Conservation (phyloP, 2,113 vertebrate species). For the Raja brachyura region DNA sequence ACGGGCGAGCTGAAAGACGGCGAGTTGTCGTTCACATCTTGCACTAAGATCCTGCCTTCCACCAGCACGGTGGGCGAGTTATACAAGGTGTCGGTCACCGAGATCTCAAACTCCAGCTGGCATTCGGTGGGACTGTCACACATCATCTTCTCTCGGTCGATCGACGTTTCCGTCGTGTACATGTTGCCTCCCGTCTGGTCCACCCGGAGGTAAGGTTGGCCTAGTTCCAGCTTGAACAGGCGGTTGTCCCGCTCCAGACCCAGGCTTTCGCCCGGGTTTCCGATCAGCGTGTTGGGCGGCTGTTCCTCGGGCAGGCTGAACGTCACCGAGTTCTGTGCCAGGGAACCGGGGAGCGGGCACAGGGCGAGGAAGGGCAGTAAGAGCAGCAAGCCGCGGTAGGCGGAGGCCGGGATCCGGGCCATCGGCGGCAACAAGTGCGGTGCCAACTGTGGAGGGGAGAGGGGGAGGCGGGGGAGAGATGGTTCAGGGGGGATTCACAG, state of each 20-base stretch:
- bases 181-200: slow-evolving; percentile 92
- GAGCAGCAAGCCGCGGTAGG: too few species aligned
- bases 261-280: slow-evolving; percentile 80
- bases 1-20: slow-evolving; percentile 89
- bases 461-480: not conserved
- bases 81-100: slow-evolving; percentile 82
- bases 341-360: slow-evolving; percentile 51
- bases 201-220: slow-evolving; percentile 80
- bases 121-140: slow-evolving; percentile 81
- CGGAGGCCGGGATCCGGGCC: not conserved
- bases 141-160: slow-evolving; percentile 72
- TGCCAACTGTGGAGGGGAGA: not conserved
- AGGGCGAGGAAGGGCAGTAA: slow-evolving; percentile 42
- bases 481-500: not conserved
- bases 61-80: slow-evolving; percentile 75
- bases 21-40: slow-evolving; percentile 95
- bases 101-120: slow-evolving; percentile 90
- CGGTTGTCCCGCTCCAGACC: slow-evolving; percentile 84
- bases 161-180: slow-evolving; percentile 87
- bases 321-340: slow-evolving; percentile 54
- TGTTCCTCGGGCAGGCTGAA: slow-evolving; percentile 84
- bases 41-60: slow-evolving; percentile 86
- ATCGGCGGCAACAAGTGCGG: not conserved
- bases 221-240: slow-evolving; percentile 92
- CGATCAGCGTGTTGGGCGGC: slow-evolving; percentile 85